These are phyloP conservation scores for Philaethria dido DNA, from an alignment of 2,888 invertebrate species.

Conservation along the genomic window DNA sequence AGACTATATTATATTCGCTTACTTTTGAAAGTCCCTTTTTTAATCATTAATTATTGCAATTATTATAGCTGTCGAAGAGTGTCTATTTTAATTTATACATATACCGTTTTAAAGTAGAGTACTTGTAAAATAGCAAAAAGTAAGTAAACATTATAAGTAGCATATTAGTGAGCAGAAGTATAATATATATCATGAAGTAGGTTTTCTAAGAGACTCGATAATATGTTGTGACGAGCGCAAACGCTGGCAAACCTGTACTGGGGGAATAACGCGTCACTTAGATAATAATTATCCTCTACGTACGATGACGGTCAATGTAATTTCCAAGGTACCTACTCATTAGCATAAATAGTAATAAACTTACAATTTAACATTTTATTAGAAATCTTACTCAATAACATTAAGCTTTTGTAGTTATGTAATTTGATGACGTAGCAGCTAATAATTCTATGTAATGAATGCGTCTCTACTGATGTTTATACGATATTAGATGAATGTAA, in stretches of 20 bases:
- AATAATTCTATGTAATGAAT: slow-evolving; percentile 5
- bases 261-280: slow-evolving; percentile 71
- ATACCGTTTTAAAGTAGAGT: neutral
- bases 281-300: slow-evolving; percentile 53
- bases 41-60: neutral
- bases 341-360: neutral
- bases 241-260: slow-evolving; percentile 33
- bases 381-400: slow-evolving; percentile 4
- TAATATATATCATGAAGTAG: slow-evolving; percentile 40
- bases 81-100: neutral
- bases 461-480: slow-evolving; percentile 34
- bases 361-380: slow-evolving; percentile 3
- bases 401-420: slow-evolving; percentile 19
- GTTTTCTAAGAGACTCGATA: slow-evolving; percentile 31
- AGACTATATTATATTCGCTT: neutral
- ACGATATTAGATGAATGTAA: slow-evolving; percentile 29
- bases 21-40: neutral
- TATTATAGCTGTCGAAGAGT: neutral
- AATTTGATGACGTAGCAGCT: slow-evolving; percentile 28
- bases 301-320: slow-evolving; percentile 39
- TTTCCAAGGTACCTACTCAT: slow-evolving; percentile 35
- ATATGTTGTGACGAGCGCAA: slow-evolving; percentile 56
- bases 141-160: neutral
- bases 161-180: neutral
- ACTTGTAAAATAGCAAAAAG: neutral